Percentiles rank a stretch among this genome's conserved stretches.
phyloP scores from a whole-genome alignment of 2,888 invertebrate species.

The Mesodorylaimus sp. region DNA sequence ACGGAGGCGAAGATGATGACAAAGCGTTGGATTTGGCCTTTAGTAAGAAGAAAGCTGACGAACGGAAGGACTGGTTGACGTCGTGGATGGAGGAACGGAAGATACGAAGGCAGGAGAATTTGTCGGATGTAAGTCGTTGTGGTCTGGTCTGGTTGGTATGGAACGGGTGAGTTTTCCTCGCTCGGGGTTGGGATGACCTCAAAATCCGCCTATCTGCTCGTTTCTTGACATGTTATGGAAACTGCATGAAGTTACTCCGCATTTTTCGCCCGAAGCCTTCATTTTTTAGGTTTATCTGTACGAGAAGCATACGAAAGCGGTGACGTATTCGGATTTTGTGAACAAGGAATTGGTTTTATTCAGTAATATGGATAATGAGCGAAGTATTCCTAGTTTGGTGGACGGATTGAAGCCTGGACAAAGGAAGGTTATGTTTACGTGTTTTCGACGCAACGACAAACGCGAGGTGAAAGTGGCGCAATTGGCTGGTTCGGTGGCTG shows the following conservation, averaged over 20 bases:
- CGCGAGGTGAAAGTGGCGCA: conserved; percentile 91
- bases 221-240: no score
- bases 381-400: conserved; percentile 56
- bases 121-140: conserved; percentile 55
- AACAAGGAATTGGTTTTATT: conserved; percentile 86
- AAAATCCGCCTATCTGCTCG: no score
- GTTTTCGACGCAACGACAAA: conserved; percentile 85
- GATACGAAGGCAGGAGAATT: conserved; percentile 44
- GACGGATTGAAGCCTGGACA: conserved; percentile 93
- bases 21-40: conserved; percentile 83
- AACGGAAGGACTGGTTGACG: conserved; percentile 89
- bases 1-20: conserved; percentile 69
- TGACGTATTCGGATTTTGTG: conserved; percentile 73
- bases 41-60: conserved; percentile 77
- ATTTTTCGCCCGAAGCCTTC: no score
- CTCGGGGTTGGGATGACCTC: no score
- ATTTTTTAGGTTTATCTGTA: conserved; percentile 54
- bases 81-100: conserved; percentile 61
- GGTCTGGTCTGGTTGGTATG: no score
- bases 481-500: conserved; percentile 87
- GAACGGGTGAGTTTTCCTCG: no score
- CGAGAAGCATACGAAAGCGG: conserved; percentile 60
- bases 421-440: conserved; percentile 63
- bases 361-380: conserved; percentile 81
- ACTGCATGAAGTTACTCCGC: no score